Percentiles rank a stretch among this genome's conserved stretches.
Evolutionary conservation across 2,888 invertebrate species (phyloP).

Genomic region (Aporophyla nigra): DNA sequence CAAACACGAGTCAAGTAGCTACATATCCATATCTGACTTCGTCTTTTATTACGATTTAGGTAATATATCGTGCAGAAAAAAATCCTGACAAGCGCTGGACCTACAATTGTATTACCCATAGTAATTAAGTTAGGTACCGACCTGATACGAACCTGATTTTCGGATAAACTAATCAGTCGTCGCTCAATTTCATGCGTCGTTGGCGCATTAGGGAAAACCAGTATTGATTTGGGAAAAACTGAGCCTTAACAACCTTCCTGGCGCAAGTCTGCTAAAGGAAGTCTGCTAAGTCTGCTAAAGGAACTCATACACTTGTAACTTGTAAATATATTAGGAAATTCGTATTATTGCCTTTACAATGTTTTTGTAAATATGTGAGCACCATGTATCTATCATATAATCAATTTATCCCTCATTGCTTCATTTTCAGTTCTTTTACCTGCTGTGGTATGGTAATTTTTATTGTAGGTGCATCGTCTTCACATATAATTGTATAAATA

Average conservation of each 20-base stretch:
- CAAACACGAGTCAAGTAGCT: too few relatives aligned
- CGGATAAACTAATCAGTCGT: background rate
- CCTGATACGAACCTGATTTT: slow-evolving; percentile 7
- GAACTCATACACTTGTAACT: too few relatives aligned
- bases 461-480: too few relatives aligned
- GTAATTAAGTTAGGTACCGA: background rate
- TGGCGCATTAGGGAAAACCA: background rate
- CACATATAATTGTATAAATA: too few relatives aligned
- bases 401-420: too few relatives aligned
- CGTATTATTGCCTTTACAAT: too few relatives aligned
- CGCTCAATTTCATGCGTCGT: background rate
- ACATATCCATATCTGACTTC: background rate
- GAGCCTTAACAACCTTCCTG: background rate
- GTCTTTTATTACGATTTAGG: background rate
- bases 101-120: background rate
- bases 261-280: background rate
- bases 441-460: too few relatives aligned
- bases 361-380: too few relatives aligned
- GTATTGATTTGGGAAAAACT: background rate
- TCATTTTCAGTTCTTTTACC: too few relatives aligned
- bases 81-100: background rate
- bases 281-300: too few relatives aligned
- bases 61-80: background rate
- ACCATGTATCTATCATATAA: too few relatives aligned
- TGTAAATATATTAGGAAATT: too few relatives aligned